Evolutionary conservation across 2,888 invertebrate species (phyloP).

Genomic region (Scaptomyza polygonia): DNA sequence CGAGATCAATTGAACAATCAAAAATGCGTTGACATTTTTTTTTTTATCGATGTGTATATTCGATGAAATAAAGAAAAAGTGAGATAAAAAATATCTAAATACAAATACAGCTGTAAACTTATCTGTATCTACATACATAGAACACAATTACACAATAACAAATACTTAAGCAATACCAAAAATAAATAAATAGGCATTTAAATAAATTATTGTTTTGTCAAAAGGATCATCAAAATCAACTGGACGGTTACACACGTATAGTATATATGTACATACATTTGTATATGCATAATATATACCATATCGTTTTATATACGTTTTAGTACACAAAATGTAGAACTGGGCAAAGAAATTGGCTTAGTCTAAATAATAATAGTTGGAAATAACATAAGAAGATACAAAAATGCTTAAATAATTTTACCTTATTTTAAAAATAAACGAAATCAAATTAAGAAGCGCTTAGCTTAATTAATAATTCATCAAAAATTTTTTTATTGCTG

Average conservation of each 20-base stretch:
- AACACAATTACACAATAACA: conserved; percentile 8
- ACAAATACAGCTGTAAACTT: conserved; percentile 46
- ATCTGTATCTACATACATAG: conserved; percentile 10
- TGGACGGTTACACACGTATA: not conserved
- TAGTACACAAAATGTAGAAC: not conserved
- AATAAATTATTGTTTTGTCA: conserved; percentile 16
- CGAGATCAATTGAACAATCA: conserved; percentile 12
- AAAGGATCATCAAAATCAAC: conserved; percentile 21
- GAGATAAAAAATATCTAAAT: conserved; percentile 41
- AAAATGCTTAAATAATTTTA: conserved; percentile 5
- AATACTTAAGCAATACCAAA: conserved; percentile 38
- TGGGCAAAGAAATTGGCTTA: conserved; percentile 2
- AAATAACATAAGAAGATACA: conserved; percentile 3
- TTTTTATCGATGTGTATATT: conserved; percentile 16
- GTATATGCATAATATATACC: too few relatives aligned
- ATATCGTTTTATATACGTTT: not conserved
- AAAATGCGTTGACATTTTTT: conserved; percentile 11
- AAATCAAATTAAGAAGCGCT: conserved; percentile 11
- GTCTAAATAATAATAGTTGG: not conserved
- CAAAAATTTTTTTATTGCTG: conserved; percentile 1
- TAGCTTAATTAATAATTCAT: conserved; percentile 6
- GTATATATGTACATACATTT: too few relatives aligned
- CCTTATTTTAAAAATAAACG: not conserved
- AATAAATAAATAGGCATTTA: conserved; percentile 29
- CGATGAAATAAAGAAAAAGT: conserved; percentile 10